Base-by-base conservation (phyloP, 2,113 vertebrate species). In the Steatornis caripensis region DNA sequence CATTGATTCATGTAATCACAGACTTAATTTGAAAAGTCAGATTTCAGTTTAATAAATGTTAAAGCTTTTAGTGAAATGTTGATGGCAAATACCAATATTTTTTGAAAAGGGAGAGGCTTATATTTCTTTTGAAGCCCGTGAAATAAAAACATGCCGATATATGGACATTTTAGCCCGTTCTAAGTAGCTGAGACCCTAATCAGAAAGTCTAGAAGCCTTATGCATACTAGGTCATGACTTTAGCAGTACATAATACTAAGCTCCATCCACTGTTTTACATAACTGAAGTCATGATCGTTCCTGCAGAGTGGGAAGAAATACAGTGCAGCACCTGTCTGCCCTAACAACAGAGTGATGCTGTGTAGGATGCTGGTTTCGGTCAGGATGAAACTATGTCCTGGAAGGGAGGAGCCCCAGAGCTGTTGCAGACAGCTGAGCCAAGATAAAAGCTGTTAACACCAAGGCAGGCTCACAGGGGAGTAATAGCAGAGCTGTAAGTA, bases 301-400 rank as follows among this genome's bases (percentile, higher is more conserved):
- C 91, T 87, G 64, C 83, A 65, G 82, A 66, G 72, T 39, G 72
- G 87, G 87, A 86, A 76, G 92, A 19, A 88, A 57, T 11, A 16
- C 16, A 34, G 43, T 20, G 32, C 65, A 37, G 90, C 94, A 93
- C 92, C 80, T 51, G 88, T 36, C 58, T 76, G 68, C 54, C 45
- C 77, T 23, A 30, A 0, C 9, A 29, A 5, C 29, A 48, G 32
- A 17, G 45, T 2, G 21, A 21, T 0, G 6, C 61, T 69, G 79
- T 84, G 87, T 75, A 85, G 85, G 89, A 86, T 64, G 91, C 60
- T 84, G 84, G 85, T 97, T 94, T 93, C 69, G 5, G 86, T 91
- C 64, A 51, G 92, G 75, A 62, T 80, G 92, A 96, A 94, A 95
- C 82, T 64, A 8, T 83, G 84, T 83, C 94, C 87, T 81, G 89